Evolutionary conservation across 35 echinoderm and acorn worm genomes (phyloP).

Genomic region (Acanthaster planci): DNA sequence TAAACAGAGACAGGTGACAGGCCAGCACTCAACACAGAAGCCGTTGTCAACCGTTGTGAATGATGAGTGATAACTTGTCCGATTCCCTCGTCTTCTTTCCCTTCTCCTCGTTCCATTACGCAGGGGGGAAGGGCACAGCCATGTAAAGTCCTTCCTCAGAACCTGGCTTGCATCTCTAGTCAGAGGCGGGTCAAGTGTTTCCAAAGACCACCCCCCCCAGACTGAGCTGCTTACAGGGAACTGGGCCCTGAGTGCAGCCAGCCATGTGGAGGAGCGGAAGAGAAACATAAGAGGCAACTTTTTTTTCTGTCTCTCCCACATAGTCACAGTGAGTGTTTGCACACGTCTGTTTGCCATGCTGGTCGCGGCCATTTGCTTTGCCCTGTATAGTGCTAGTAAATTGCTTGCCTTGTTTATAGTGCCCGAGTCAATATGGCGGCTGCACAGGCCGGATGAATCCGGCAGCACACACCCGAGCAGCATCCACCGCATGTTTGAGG

Average conservation of each 20-base stretch:
- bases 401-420: slow-evolving; percentile 24
- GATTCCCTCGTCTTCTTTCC: slow-evolving; percentile 1
- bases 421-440: slow-evolving; percentile 7
- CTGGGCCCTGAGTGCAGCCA: neutral
- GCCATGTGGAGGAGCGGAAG: neutral
- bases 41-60: slow-evolving; percentile 18
- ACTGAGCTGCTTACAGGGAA: neutral
- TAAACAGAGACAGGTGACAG: slow-evolving; percentile 22
- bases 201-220: neutral
- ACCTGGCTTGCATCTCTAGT: neutral
- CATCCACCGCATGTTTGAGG: neutral
- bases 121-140: no score
- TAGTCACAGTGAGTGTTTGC: neutral
- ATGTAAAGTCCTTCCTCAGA: neutral
- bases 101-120: slow-evolving; percentile 25
- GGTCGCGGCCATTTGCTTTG: slow-evolving; percentile 12
- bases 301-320: neutral
- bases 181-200: slow-evolving; percentile 9
- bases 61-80: slow-evolving; percentile 17
- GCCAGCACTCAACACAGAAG: slow-evolving; percentile 27
- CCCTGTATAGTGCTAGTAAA: slow-evolving; percentile 9
- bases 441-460: no score
- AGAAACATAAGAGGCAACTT: slow-evolving; percentile 10
- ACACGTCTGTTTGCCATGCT: slow-evolving; percentile 13
- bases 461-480: no score